Evolutionary conservation across 64 coral and sea anemone species (phyloP).

Genomic region (Stylophora pistillata): DNA sequence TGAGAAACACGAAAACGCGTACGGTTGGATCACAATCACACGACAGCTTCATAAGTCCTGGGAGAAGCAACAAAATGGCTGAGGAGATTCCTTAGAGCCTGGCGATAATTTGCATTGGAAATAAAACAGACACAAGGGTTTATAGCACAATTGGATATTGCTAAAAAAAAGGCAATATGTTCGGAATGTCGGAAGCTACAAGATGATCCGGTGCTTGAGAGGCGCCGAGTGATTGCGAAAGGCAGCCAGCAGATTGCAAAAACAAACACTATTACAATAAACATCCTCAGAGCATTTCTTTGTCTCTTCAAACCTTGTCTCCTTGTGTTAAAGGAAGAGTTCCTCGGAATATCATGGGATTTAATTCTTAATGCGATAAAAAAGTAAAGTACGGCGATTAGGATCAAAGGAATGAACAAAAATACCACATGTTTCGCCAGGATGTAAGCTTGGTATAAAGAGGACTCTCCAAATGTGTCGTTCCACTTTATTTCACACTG

Average conservation of each 20-base stretch:
- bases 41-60: too few relatives aligned
- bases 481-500: background rate
- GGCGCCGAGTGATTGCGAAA: background rate
- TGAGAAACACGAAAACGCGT: too few relatives aligned
- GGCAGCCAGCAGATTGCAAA: constrained; percentile 26
- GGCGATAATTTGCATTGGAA: background rate
- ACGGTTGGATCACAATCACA: too few relatives aligned
- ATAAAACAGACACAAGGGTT: constrained; percentile 20
- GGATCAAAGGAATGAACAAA: background rate
- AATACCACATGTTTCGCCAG: background rate
- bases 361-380: constrained; percentile 18
- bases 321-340: background rate
- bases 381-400: constrained; percentile 20
- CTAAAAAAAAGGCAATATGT: background rate
- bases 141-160: background rate
- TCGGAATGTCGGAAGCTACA: background rate
- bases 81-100: background rate
- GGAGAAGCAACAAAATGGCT: background rate
- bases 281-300: constrained; percentile 15
- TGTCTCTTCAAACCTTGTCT: background rate
- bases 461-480: background rate
- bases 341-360: constrained; percentile 15
- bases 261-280: background rate
- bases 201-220: background rate
- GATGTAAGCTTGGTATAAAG: background rate